Base-by-base conservation (phyloP, 1,140 invertebrate genomes). In the Anadara kagoshimensis region DNA sequence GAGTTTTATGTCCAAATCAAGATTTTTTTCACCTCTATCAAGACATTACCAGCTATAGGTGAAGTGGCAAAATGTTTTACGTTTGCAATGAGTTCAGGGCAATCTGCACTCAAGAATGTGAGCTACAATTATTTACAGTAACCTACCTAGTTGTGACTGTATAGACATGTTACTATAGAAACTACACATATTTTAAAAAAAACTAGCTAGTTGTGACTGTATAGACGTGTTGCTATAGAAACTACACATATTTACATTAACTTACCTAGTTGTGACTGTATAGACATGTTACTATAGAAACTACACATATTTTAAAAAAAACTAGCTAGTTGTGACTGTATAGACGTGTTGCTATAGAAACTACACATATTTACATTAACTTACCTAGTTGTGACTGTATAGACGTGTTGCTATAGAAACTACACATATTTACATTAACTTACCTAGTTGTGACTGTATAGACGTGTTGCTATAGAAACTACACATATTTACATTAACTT, bases 261-360 rank as follows among this genome's bases (percentile, higher is more conserved):
- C 26, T 78, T 91, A 95, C 94, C 95, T 83, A 95, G 95, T 81
- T 93, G 93, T 77, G 92, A 91, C 75, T 94, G 89, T 74, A 98
- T 97, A 84, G 95, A 94, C 54, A 93, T 91, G 0, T 92, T 90
- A 72, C 92, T 91, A 89, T 94, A 98, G 81, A 36, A 95, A 93
- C 78, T 97, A 90, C 0, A 98, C 95, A 89, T 93, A 93, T 90
- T 96, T 96, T n/a, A n/a, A n/a, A n/a, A n/a, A n/a, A n/a, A n/a
- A 43, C 78, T 91, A 95, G 94, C 95, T 83, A 95, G 95, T 80
- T 93, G 93, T 77, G 92, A 91, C 75, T 94, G 89, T 74, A 98
- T 97, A 84, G 95, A 94, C 56, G 93, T 91, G 94, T 84, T 98
- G 99, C 88, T 99, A 98, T 7, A 36, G 29, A 3, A 7, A 36